Evolutionary conservation across 2,888 invertebrate genomes (phyloP), one percentile per base, ranked within the genome.

Genomic region (Lycaena phlaeas): DNA sequence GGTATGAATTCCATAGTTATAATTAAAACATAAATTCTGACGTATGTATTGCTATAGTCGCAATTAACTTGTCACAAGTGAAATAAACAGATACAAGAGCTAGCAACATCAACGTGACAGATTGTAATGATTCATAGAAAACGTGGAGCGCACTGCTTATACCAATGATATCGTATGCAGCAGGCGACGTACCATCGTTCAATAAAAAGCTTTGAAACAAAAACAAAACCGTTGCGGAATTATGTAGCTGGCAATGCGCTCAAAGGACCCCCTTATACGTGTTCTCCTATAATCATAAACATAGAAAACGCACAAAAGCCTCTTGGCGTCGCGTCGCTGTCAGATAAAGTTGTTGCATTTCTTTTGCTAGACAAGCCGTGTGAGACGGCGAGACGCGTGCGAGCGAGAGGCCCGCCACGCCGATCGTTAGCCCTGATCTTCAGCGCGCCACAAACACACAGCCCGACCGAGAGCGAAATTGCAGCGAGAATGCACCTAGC

Each of bases 341-440:
- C 78, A 79, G 82, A 84, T 84, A 77, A 74, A 82, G 74, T 79
- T 79, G 79, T 79, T 71, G 74, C 70, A 64, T 81, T 82, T 78
- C 78, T 79, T 84, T 82, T 81, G 71, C 75, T 57, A 71, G 70
- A 68, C 68, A 57, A 54, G 60, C 56, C 56, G 46, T 54, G 52
- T 50, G 51, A 59, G 53, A 34, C 45, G 41, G 51, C 47, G 43
- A 40, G 43, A 40, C 46, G 51, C 46, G 54, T 61, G 73, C 55
- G 76, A 81, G 60, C 38, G 72, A 62, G 78, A 79, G 60, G 65
- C 57, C 25, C 53, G 51, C 59, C 64, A 59, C 68, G 72, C 71
- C 81, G 81, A 84, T 84, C 82, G 84, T 84, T 84, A 84, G 84
- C 84, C 82, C 81, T 84, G 84, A 84, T 84, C 84, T 84, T 84